Percentiles rank a stretch among this genome's conserved stretches.
Conservation (phyloP, 92 coral and sea anemone species). For the Phenganax subtilis region DNA sequence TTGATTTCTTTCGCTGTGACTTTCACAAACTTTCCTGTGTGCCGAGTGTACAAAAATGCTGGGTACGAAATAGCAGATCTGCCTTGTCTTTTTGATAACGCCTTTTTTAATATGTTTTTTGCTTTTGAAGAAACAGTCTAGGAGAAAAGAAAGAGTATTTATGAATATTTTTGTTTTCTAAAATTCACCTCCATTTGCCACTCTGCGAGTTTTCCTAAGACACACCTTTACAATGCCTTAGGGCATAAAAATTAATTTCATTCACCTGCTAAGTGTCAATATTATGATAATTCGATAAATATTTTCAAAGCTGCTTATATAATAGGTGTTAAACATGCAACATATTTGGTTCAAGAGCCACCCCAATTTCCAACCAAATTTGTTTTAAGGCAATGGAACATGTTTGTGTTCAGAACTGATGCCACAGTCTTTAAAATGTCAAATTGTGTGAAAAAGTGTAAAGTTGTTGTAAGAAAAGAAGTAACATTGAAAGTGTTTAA, state of each 20-base stretch:
- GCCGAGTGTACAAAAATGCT: neutral
- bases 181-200: too few relatives aligned
- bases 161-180: too few relatives aligned
- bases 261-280: slow-evolving; percentile 11
- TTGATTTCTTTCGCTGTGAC: slow-evolving; percentile 18
- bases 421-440: too few relatives aligned
- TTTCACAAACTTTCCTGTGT: slow-evolving; percentile 2
- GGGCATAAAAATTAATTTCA: neutral
- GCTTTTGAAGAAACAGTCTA: neutral
- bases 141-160: neutral
- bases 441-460: too few relatives aligned
- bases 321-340: neutral
- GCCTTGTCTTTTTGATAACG: neutral
- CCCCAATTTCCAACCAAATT: neutral
- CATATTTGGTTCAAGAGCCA: neutral
- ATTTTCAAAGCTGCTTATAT: neutral
- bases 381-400: too few relatives aligned
- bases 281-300: slow-evolving; percentile 10
- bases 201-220: too few relatives aligned
- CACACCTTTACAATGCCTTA: neutral
- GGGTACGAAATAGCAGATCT: neutral
- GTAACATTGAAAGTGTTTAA: too few relatives aligned
- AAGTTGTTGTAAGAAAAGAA: too few relatives aligned
- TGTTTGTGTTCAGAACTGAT: too few relatives aligned
- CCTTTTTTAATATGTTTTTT: neutral